Conservation (phyloP, 2,888 invertebrate species). For the Watsonalla binaria region DNA sequence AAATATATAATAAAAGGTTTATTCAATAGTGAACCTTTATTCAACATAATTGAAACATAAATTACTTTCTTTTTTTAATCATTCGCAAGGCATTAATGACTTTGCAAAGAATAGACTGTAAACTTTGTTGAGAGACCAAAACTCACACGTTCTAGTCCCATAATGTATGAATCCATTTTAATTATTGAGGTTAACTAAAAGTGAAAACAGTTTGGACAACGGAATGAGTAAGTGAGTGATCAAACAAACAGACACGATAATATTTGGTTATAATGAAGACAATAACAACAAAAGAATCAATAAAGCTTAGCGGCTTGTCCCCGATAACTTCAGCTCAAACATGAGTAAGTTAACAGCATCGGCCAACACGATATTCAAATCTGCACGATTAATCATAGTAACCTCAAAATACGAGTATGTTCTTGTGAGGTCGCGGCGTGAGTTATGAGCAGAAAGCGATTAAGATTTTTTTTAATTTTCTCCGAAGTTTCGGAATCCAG, state of each 20-base stretch:
- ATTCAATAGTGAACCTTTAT: no score
- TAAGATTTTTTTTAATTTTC: no score
- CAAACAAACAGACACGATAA: no score
- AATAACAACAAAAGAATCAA: no score
- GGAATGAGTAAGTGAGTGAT: not conserved
- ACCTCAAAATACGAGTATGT: slow-evolving; percentile 25
- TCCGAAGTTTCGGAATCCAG: no score
- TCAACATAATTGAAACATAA: not conserved
- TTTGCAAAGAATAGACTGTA: not conserved
- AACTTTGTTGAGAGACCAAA: not conserved
- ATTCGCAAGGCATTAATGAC: not conserved
- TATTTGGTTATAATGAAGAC: no score
- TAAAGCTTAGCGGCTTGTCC: no score
- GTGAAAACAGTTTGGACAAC: not conserved
- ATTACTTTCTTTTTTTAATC: not conserved
- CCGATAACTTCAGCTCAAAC: no score
- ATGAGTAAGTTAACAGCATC: not conserved
- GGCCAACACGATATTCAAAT: slow-evolving; percentile 20
- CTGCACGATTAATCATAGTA: slow-evolving; percentile 36
- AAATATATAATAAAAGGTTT: no score
- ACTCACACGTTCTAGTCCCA: not conserved
- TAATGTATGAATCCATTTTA: not conserved
- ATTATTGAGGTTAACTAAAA: not conserved
- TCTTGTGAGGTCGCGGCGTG: slow-evolving; percentile 19
- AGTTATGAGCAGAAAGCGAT: slow-evolving; percentile 13